phyloP scores from a whole-genome alignment of 1,140 invertebrate genomes.

The Bicyclus anynana region DNA sequence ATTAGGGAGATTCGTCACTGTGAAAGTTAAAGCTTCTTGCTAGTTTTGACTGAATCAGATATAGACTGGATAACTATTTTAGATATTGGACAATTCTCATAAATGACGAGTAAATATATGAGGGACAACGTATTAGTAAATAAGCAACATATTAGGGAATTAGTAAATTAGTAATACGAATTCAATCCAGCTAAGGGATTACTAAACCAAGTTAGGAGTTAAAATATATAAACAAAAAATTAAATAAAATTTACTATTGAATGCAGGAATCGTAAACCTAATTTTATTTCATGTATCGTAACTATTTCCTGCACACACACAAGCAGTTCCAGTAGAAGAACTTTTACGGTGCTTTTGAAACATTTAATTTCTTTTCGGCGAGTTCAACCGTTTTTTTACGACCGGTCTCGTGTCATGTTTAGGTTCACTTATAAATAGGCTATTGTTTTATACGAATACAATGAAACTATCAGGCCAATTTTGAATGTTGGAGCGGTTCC shows the following conservation, averaged over 20 bases:
- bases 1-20: no score
- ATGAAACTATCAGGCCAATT: constrained; percentile 32
- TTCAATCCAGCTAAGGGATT: no score
- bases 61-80: not conserved
- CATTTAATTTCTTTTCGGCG: constrained; percentile 5
- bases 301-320: not conserved
- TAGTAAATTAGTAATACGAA: no score
- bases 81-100: no score
- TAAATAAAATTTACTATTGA: no score
- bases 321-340: not conserved
- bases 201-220: no score
- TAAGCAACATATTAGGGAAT: no score
- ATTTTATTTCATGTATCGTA: not conserved
- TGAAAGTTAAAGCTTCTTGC: constrained; percentile 19
- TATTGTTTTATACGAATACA: constrained; percentile 31
- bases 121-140: no score
- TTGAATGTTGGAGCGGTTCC: constrained; percentile 26
- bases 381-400: constrained; percentile 7
- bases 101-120: no score
- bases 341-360: constrained; percentile 3
- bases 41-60: constrained; percentile 17
- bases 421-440: constrained; percentile 15
- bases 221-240: no score
- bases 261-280: not conserved
- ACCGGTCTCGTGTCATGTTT: not conserved